A percentile compares a stretch with the other conserved stretches of the same genome.
Evolutionary conservation across 2,113 vertebrate genomes (phyloP).

Genomic region (Prionailurus viverrinus): DNA sequence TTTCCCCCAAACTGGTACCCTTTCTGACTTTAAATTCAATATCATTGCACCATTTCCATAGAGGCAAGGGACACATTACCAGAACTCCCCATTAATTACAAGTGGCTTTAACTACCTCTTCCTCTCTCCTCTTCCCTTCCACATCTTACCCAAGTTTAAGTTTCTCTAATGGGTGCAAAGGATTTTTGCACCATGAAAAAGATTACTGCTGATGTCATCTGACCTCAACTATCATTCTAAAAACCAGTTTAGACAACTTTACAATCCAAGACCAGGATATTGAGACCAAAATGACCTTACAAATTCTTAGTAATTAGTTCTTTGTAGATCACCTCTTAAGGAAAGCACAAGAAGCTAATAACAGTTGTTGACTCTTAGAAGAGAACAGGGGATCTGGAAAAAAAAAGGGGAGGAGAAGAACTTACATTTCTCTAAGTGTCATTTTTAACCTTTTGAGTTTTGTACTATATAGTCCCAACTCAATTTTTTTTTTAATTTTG

Average conservation of each 20-base stretch:
- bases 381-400: not conserved
- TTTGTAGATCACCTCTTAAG: not conserved
- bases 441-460: slow-evolving; percentile 14
- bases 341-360: not conserved
- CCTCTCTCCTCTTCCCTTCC: not conserved
- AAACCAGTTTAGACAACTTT: not conserved
- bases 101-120: not conserved
- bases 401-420: not conserved
- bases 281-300: not conserved
- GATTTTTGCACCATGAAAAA: not conserved
- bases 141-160: not conserved
- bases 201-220: not conserved
- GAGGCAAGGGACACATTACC: not conserved
- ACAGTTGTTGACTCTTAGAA: not conserved
- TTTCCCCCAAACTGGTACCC: not conserved
- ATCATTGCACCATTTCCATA: not conserved
- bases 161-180: not conserved
- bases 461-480: not conserved
- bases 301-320: not conserved
- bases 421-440: not conserved
- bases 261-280: not conserved
- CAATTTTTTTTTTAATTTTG: not conserved
- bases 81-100: not conserved
- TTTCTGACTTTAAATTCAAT: not conserved
- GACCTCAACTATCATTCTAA: not conserved